Evolutionary conservation across 2,113 vertebrate genomes (phyloP), one percentile per base, ranked within the genome.

Genomic region (Nannobrachium achirus): DNA sequence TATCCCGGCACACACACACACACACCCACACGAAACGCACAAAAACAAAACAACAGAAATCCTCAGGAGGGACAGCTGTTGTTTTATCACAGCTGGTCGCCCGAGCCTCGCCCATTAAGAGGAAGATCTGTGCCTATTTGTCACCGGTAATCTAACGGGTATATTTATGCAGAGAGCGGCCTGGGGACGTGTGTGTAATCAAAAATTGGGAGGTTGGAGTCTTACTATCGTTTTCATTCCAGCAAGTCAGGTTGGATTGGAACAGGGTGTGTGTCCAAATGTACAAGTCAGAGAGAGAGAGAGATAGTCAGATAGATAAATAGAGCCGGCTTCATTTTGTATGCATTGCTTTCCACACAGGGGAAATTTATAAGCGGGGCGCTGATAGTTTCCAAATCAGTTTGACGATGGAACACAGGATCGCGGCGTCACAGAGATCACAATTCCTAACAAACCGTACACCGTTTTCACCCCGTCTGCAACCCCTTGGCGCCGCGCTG

Each of bases 311-410:
- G 39, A 73, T 40, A 76, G 84, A 88, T 84, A 84, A 80, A 86
- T 78, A 79, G 33, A 67, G 69, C 68, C 4, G 39, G 69, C 77
- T 78, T 85, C 75, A 86, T 86, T 85, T 45, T 48, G 76, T 81
- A 86, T 88, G 82, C 82, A 86, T 85, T 84, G 80, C 77, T 80
- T 83, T 70, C 67, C 77, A 81, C 88, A 80, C 90, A 61, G 73
- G 88, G 86, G 87, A 88, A 85, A 86, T 88, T 81, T 84, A 69
- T 39, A 73, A 70, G 69, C 64, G 46, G 56, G 72, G 75, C 11
- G 45, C 81, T 72, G 82, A 85, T 88, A 82, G 85, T 86, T 86
- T 81, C 79, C 77, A 77, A 73, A 84, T 87, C 80, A 87, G 78
- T 59, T 70, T 67, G 76, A 77, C 62, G 76, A 45, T 55, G 20